These are phyloP conservation scores for Mus spretus DNA, from an alignment of 2,797 vertebrate genomes.

Conservation along the genomic window DNA sequence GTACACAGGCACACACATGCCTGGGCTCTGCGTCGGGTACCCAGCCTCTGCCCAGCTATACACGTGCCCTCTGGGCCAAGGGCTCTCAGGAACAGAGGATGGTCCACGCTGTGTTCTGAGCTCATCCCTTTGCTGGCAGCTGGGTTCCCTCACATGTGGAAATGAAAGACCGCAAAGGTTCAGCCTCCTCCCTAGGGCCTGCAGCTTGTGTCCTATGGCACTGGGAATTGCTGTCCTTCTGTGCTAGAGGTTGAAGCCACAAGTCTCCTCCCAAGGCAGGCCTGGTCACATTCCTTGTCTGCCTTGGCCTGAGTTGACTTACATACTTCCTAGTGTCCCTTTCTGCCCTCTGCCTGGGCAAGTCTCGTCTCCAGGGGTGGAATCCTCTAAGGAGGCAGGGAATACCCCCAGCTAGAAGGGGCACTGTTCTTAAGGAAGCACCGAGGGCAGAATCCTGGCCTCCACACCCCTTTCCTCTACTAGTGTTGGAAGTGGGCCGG, in stretches of 20 bases:
- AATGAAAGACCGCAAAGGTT: not conserved
- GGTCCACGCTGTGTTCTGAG: rapidly evolving
- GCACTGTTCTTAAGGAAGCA: not conserved
- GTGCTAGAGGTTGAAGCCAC: constrained; percentile 40
- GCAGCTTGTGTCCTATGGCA: not conserved
- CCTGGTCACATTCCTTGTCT: constrained; percentile 80
- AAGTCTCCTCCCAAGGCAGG: constrained; percentile 75
- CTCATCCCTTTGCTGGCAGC: not conserved
- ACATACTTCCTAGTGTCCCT: constrained; percentile 63
- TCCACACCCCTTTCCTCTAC: not conserved
- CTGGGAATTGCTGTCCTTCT: constrained; percentile 59
- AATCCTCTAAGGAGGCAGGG: not conserved
- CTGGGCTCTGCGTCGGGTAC: not conserved
- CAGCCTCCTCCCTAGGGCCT: not conserved
- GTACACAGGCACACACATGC: not conserved
- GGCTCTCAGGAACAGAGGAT: rapidly evolving
- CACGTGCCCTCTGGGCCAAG: not conserved
- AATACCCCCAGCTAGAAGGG: constrained; percentile 6
- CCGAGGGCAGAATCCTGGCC: not conserved
- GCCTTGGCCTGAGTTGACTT: constrained; percentile 70
- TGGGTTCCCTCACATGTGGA: not conserved
- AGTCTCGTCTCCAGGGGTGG: not conserved
- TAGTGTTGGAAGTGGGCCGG: constrained; percentile 28
- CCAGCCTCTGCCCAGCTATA: not conserved
- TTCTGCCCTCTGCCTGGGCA: constrained; percentile 13